Conservation (phyloP, 1,140 invertebrate species). For the Rhynchophorus ferrugineus region DNA sequence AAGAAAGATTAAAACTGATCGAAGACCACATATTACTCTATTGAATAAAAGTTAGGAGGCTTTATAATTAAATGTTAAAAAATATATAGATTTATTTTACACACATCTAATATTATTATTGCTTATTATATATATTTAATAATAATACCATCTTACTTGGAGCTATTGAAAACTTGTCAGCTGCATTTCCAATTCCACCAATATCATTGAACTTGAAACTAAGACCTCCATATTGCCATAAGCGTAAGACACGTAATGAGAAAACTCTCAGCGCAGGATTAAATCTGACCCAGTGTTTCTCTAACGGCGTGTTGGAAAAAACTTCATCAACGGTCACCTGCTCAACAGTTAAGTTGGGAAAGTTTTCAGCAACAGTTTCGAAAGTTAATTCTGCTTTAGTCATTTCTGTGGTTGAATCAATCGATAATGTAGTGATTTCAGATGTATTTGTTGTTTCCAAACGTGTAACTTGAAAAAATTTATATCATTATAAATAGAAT, state of each 20-base stretch:
- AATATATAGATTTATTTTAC: too few relatives aligned
- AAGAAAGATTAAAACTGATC: too few relatives aligned
- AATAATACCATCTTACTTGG: too few relatives aligned
- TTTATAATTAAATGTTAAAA: too few relatives aligned
- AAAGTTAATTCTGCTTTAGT: constrained; percentile 12
- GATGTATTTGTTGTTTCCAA: too few relatives aligned
- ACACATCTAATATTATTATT: too few relatives aligned
- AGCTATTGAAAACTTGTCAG: constrained; percentile 6
- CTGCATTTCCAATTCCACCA: not conserved
- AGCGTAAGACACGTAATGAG: constrained; percentile 28
- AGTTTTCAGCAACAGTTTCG: constrained; percentile 18
- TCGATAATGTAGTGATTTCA: too few relatives aligned
- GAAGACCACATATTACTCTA: too few relatives aligned
- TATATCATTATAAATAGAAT: not conserved
- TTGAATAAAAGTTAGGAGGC: too few relatives aligned
- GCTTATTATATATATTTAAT: too few relatives aligned
- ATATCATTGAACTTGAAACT: constrained; percentile 27
- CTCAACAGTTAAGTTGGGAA: constrained; percentile 24
- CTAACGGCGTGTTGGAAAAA: constrained; percentile 28
- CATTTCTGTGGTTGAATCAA: too few relatives aligned
- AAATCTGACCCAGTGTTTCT: constrained; percentile 25
- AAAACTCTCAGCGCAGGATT: constrained; percentile 27
- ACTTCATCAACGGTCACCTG: constrained; percentile 23
- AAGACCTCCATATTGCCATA: constrained; percentile 34
- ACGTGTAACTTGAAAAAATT: too few relatives aligned